Evolutionary conservation across 2,113 vertebrate species (phyloP), one percentile per base, ranked within the genome.

Genomic region (Cryptotis parvus): DNA sequence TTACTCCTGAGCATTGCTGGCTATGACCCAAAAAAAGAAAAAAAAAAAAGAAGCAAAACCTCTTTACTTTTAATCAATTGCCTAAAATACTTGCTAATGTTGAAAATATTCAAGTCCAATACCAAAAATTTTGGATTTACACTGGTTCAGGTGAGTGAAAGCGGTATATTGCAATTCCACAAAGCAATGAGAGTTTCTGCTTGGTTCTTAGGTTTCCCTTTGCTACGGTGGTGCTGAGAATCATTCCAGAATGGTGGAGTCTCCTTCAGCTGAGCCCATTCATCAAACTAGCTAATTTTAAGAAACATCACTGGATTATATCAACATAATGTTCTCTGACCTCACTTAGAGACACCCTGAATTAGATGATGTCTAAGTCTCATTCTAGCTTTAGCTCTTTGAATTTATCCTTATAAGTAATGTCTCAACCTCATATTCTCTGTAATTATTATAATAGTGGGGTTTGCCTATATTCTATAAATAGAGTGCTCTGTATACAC

Each of bases 381-480:
- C 55, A 41, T 87, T 88, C 79, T 45, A 82, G 73, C 70, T 90
- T 22, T 5, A 61, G 33, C 8, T 87, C 43, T 80, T 87, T 90
- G 52, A 73, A 80, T 94, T 90, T 92, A 93, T 87, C 68, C 52
- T 92, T 43, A 68, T 61, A 70, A 81, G 9, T 73, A 81, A 84
- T 87, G 81, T 78, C 72, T 91, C 83, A 89, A 70, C 41, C 49
- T 93, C 55, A 79, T 78, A 86, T 37, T 83, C 91, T 87, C 65
- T 93, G 35, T 89, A 94, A 73, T 92, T 88, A 85, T 49, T 63
- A 43, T 84, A 92, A 75, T 87, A 89, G 75, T 31, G 2, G 58
- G 66, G 66, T 91, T 91, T 91, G 91, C 26, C 61, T 33, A 15
- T 65, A 70, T 61, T 20, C 72, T 72, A 80, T 93, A 93, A 84